Evolutionary conservation across 2,797 vertebrate genomes (phyloP), one percentile per base, ranked within the genome.

Genomic region (Chrosomus eos): DNA sequence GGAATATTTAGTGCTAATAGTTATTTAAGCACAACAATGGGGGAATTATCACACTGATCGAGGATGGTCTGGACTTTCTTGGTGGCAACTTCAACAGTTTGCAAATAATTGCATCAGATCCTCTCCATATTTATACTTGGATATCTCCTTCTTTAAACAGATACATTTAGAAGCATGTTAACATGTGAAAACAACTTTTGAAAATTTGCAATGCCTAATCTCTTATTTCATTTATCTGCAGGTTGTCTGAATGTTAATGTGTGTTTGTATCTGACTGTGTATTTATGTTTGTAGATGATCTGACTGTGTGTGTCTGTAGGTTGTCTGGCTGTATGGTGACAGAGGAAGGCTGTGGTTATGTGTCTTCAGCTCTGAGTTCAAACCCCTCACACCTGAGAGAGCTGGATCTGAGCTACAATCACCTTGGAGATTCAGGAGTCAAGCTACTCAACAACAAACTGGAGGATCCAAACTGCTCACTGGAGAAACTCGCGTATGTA

Each of bases 251-350:
- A 1, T 23, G 36, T 3, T 6, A 1, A 36, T 67, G 28, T 33
- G 16, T 19, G 28, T 66, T 7, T 66, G 0, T 60, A 13, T 60
- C 0, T 60, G n/a, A 8, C 16, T 23, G 23, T 38, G 3, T 48
- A 3, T 72, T 1, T 48, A 2, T 72, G 4, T 31, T 1, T 51
- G 5, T 60, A 14, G 58, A 14, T 60, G 10, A 6, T 62, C 1
- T 62, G 60, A 9, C 16, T 23, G 23, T 38, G 7, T 48, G 7
- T 72, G 1, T 31, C 3, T 72, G 26, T 31, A 73, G 71, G 7
- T 11, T 73, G 71, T 73, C 71, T 0, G 71, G 71, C 4, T 73
- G 71, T 73, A 73, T 73, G 71, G 71, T 73, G 71, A 73, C 71
- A 28, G 71, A 51, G 26, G 4, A 31, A 64, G 19, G 66, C 33